Conservation (phyloP, 2,797 vertebrate species). For the Catharus ustulatus region DNA sequence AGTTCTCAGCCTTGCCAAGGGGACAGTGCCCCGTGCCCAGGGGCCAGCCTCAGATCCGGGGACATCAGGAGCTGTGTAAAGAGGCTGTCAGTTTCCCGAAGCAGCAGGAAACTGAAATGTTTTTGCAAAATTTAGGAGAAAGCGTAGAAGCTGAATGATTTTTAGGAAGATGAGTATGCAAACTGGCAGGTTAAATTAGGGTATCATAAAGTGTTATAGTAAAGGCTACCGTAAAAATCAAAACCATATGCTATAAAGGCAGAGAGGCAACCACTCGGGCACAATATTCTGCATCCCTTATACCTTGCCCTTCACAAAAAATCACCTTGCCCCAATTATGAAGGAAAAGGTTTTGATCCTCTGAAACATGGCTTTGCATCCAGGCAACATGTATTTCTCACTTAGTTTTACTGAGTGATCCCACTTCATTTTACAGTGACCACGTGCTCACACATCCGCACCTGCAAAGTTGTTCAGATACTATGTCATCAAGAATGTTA, state of each 20-base stretch:
- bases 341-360: background rate
- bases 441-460: background rate
- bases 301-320: background rate
- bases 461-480: background rate
- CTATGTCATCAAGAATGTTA: background rate
- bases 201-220: background rate
- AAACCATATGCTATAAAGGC: background rate
- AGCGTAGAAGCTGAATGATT: background rate
- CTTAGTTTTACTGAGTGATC: background rate
- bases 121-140: background rate
- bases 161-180: background rate
- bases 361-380: background rate
- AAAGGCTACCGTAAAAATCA: background rate
- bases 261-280: background rate
- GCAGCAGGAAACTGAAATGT: background rate
- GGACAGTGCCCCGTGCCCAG: fast-evolving
- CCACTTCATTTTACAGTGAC: background rate
- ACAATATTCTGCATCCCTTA: background rate
- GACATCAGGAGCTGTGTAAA: background rate
- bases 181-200: background rate
- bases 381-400: background rate
- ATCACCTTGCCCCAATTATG: background rate
- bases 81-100: background rate
- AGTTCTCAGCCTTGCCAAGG: background rate
- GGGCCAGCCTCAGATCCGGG: background rate